Percentiles rank a stretch among this genome's conserved stretches.
Conservation (phyloP, 2,888 invertebrate genomes). For the Eugnorisma glareosa region DNA sequence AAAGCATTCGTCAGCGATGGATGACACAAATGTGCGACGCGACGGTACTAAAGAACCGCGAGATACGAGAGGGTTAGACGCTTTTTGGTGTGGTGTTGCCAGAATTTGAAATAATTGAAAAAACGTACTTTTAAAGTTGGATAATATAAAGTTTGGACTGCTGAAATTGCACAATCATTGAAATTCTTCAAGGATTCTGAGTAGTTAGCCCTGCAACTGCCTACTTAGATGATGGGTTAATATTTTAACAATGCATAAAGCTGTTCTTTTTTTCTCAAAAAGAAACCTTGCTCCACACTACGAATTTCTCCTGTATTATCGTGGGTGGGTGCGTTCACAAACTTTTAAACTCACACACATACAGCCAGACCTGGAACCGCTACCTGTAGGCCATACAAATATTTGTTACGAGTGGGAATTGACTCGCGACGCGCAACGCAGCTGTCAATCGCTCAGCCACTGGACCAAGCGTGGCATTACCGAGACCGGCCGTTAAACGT, state of each 20-base stretch:
- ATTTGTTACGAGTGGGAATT: no score
- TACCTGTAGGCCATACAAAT: no score
- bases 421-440: no score
- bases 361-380: no score
- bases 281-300: neutral
- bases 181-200: neutral
- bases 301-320: neutral
- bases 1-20: slow-evolving; percentile 64
- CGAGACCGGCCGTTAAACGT: neutral
- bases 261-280: neutral
- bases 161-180: neutral
- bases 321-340: neutral
- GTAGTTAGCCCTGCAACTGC: neutral
- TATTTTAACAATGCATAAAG: neutral
- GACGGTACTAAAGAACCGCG: slow-evolving; percentile 46
- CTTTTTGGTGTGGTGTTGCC: slow-evolving; percentile 42
- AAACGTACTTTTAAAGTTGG: neutral
- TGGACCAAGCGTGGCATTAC: no score
- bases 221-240: no score
- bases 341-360: no score
- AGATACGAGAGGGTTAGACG: slow-evolving; percentile 54
- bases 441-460: no score
- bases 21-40: slow-evolving; percentile 52
- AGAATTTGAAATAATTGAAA: slow-evolving; percentile 16
- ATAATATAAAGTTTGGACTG: neutral